phyloP scores from a whole-genome alignment of 2,797 vertebrate species.

The Setipinna tenuifilis region DNA sequence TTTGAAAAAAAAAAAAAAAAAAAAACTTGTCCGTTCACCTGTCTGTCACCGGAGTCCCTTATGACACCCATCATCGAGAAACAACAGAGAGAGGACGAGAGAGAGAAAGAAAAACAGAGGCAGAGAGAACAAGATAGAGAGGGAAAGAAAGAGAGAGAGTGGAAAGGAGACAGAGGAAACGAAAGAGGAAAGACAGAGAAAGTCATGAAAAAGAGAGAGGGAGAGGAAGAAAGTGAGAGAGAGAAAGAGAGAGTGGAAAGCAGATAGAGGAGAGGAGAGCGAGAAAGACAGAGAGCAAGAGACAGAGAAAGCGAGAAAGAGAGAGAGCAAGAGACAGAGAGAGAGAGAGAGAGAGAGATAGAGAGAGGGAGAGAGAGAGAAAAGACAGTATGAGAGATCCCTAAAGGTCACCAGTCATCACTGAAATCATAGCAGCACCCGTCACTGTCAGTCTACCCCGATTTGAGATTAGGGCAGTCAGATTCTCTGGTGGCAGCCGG shows the following conservation, averaged over 20 bases:
- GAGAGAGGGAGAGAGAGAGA: background rate
- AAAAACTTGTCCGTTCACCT: background rate
- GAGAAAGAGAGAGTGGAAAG: too few species aligned
- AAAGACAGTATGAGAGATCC: background rate
- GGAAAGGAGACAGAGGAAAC: background rate
- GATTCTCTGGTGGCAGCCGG: background rate
- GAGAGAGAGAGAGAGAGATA: background rate
- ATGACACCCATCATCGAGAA: background rate
- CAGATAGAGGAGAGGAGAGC: too few species aligned
- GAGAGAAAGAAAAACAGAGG: background rate
- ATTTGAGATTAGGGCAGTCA: background rate
- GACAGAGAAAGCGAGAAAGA: background rate
- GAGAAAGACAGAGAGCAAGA: background rate
- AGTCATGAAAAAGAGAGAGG: background rate
- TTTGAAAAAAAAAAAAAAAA: background rate
- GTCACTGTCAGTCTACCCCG: background rate
- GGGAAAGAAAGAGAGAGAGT: background rate
- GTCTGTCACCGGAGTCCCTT: constrained; percentile 18
- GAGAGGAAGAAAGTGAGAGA: background rate
- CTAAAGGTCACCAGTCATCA: constrained; percentile 16
- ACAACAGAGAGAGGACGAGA: background rate
- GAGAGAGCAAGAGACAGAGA: background rate
- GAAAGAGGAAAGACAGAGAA: background rate
- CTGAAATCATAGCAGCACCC: constrained; percentile 5
- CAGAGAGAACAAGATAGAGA: background rate